phyloP scores from a whole-genome alignment of 2,113 vertebrate species.

The Trachemys scripta region DNA sequence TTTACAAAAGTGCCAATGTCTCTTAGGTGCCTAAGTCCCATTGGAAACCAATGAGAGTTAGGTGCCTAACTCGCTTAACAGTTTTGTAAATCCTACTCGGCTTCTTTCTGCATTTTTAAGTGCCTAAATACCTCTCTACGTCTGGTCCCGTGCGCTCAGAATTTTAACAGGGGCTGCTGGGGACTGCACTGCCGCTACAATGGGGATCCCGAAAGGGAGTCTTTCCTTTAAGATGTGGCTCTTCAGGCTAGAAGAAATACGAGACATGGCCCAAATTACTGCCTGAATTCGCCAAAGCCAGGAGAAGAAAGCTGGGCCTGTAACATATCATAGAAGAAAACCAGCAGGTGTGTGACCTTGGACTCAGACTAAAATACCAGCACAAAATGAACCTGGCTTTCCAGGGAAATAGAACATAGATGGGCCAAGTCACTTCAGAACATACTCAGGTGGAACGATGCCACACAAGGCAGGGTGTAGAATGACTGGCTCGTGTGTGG shows the following conservation, averaged over 20 bases:
- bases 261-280: background rate
- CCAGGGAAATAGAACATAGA: background rate
- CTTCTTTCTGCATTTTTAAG: background rate
- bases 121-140: background rate
- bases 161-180: background rate
- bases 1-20: background rate
- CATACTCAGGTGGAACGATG: background rate
- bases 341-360: background rate
- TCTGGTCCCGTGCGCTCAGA: background rate
- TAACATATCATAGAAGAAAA: background rate
- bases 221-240: background rate
- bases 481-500: background rate
- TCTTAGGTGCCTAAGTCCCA: background rate
- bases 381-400: background rate
- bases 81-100: background rate
- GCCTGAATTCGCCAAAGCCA: background rate
- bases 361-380: background rate
- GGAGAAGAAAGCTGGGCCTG: background rate
- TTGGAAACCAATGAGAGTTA: background rate
- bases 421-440: background rate
- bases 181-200: background rate
- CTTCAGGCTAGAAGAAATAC: background rate
- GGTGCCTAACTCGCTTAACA: background rate
- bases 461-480: background rate
- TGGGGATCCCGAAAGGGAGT: background rate